Conservation (phyloP, 1,140 invertebrate genomes). For the Sitophilus oryzae region DNA sequence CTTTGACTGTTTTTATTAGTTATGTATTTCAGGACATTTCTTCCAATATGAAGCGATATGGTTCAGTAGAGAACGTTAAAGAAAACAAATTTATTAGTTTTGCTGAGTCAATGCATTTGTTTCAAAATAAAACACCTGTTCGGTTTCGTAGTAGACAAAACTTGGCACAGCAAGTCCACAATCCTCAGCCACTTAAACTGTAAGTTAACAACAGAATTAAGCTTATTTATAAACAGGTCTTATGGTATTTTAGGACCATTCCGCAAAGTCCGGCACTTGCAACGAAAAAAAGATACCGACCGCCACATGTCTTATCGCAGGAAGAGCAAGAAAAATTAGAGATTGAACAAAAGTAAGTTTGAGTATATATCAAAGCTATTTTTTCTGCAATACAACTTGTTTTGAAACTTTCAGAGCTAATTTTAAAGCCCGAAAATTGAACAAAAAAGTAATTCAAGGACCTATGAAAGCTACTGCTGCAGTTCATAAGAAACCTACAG, state of each 20-base stretch:
- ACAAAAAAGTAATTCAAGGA: slow-evolving; percentile 35
- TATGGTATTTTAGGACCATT: slow-evolving; percentile 37
- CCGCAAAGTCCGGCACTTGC: slow-evolving; percentile 45
- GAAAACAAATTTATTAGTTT: slow-evolving; percentile 40
- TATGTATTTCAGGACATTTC: too few species aligned
- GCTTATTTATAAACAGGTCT: not conserved
- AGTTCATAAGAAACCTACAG: slow-evolving; percentile 31
- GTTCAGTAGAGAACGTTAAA: slow-evolving; percentile 20
- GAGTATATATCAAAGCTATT: too few species aligned
- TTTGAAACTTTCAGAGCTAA: slow-evolving; percentile 29
- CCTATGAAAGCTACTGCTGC: slow-evolving; percentile 25
- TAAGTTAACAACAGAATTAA: slow-evolving; percentile 16
- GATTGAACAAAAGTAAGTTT: slow-evolving; percentile 24
- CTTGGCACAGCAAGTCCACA: slow-evolving; percentile 2
- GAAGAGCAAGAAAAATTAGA: slow-evolving; percentile 42
- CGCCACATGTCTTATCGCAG: slow-evolving; percentile 32
- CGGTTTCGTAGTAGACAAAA: slow-evolving; percentile 42
- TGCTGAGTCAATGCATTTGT: slow-evolving; percentile 46
- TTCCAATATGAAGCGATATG: slow-evolving; percentile 27
- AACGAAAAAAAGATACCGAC: slow-evolving; percentile 41
- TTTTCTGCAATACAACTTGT: too few species aligned
- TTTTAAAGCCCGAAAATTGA: slow-evolving; percentile 37
- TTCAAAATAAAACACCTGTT: slow-evolving; percentile 45
- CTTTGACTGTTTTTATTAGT: too few species aligned
- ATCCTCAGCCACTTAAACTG: slow-evolving; percentile 19